Percentiles rank a stretch among this genome's conserved stretches.
Conservation (phyloP, 2,888 invertebrate genomes). For the Macroteleia sp. region DNA sequence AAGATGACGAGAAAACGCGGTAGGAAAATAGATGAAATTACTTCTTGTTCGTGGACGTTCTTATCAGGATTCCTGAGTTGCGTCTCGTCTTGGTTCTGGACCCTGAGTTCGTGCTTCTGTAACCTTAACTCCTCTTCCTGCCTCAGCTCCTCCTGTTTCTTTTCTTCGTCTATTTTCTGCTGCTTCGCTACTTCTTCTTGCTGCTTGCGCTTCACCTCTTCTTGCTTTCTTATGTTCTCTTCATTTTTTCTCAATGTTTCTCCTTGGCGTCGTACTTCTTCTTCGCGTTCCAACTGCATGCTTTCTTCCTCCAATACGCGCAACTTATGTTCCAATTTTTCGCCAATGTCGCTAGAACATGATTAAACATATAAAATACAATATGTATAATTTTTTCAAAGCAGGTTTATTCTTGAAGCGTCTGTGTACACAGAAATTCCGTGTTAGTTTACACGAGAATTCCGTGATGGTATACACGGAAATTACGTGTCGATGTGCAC, state of each 20-base stretch:
- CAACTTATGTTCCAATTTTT: constrained; percentile 86
- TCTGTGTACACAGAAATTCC: no score
- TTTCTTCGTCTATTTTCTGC: constrained; percentile 64
- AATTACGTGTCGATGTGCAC: no score
- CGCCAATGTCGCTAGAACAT: constrained; percentile 85
- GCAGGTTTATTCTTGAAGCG: no score
- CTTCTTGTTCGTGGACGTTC: constrained; percentile 88
- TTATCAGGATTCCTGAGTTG: constrained; percentile 87
- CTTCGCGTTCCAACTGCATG: constrained; percentile 84
- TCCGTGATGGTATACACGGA: no score
- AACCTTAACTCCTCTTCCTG: constrained; percentile 72
- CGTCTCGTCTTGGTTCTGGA: constrained; percentile 83
- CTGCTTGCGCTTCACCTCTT: constrained; percentile 76
- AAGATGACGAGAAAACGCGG: no score
- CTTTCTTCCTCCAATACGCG: constrained; percentile 85
- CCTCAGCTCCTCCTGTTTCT: constrained; percentile 73
- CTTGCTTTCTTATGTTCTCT: constrained; percentile 78
- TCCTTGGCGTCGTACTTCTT: constrained; percentile 73
- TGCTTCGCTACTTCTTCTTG: constrained; percentile 72
- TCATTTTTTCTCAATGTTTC: constrained; percentile 80
- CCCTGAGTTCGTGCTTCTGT: constrained; percentile 73
- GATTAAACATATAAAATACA: no score
- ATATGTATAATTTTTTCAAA: no score
- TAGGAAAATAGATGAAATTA: no score
- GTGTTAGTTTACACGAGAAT: no score